Evolutionary conservation across 2,888 invertebrate species (phyloP).

Genomic region (Aethes cnicana): DNA sequence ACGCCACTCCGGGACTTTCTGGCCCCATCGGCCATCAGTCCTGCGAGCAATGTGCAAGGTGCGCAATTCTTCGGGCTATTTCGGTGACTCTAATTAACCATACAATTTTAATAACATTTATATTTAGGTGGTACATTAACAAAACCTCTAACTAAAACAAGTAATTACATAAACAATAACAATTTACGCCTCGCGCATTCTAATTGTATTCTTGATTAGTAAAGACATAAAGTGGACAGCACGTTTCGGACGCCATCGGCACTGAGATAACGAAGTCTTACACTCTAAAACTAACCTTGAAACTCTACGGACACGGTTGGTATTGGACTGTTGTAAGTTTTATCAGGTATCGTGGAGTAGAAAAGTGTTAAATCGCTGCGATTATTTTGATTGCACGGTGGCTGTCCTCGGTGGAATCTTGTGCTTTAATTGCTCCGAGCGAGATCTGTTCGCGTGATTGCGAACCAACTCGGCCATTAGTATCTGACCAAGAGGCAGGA

Average conservation of each 20-base stretch:
- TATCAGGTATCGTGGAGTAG: conserved; percentile 62
- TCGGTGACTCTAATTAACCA: too few species aligned
- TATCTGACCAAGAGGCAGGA: conserved; percentile 60
- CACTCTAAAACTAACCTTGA: not conserved
- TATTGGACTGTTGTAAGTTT: conserved; percentile 29
- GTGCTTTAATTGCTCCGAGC: conserved; percentile 63
- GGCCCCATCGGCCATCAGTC: too few species aligned
- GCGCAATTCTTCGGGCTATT: too few species aligned
- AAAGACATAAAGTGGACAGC: conserved; percentile 26
- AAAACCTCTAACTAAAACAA: not conserved
- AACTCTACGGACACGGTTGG: not conserved
- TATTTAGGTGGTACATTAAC: too few species aligned
- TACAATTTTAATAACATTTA: too few species aligned
- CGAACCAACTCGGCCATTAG: conserved; percentile 53
- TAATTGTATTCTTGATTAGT: conserved; percentile 19
- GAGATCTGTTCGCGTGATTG: conserved; percentile 24
- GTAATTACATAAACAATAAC: not conserved
- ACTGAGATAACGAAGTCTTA: not conserved
- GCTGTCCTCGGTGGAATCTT: conserved; percentile 60
- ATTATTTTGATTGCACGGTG: conserved; percentile 70
- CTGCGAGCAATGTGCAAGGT: too few species aligned
- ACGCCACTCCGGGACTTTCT: too few species aligned
- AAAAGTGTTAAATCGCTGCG: conserved; percentile 75
- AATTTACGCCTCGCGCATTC: not conserved
- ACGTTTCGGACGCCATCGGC: conserved; percentile 20